Evolutionary conservation across 2,888 invertebrate species (phyloP), one percentile per base, ranked within the genome.

Genomic region (Micropterix aruncella): DNA sequence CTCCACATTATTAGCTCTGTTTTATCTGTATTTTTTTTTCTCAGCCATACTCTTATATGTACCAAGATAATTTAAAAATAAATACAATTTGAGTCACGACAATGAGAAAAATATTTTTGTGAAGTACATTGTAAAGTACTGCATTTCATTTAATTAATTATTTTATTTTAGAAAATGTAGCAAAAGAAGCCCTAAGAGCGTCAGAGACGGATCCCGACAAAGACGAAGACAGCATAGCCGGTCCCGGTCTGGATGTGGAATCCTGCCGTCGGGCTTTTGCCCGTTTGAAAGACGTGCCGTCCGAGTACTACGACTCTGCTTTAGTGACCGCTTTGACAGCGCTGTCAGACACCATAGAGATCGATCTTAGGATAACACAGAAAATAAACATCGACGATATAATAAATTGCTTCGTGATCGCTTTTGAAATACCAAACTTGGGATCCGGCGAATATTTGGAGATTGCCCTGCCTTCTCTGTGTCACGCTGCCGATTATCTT

Each of bases 171-270:
- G 50, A 48, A 41, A 43, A 43, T n/a, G 47, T 27, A 16, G 51
- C 78, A 54, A 85, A 85, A 57, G 84, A 86, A 62, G 80, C 82
- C 50, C 70, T 81, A n/a, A 66, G 83, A 43, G 74, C 79, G 4
- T 62, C 83, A 46, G 83, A 84, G 59, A 80, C 79, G 43, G 91
- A 92, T 59, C 77, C 80, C 50, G 92, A 93, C 54, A 92, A 92
- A 64, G 92, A 92, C 57, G 81, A 84, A 54, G 91, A 92, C 56
- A 80, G 84, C 54, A 74, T 79, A 47, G 56, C 68, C 49, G 60
- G 77, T 57, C 67, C 70, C 1, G 74, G 66, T 17, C 70, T 89
- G n/a, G 89, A 90, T 61, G 71, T 87, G 42, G 70, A 73, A 0
- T 74, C 85, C 1, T 76, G 88, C 52, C 71, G 82, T 46, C 69